Evolutionary conservation across 2,113 vertebrate genomes (phyloP).

Genomic region (Panthera tigris): DNA sequence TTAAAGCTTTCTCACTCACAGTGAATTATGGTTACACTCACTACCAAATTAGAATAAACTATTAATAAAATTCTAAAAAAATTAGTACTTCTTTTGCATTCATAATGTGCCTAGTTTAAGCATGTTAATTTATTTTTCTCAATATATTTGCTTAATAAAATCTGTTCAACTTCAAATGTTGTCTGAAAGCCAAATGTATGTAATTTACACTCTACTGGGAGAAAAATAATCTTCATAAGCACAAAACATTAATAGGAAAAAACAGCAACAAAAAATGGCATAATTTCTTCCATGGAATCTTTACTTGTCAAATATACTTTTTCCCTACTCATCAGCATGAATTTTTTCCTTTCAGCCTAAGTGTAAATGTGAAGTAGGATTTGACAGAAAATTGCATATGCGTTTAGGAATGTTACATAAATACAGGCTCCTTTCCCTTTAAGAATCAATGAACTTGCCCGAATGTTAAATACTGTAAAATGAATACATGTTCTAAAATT

Average conservation of each 20-base stretch:
- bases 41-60: neutral
- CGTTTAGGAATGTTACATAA: slow-evolving; percentile 32
- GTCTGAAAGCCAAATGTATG: neutral
- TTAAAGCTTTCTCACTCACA: slow-evolving; percentile 18
- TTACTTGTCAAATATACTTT: neutral
- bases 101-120: neutral
- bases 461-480: neutral
- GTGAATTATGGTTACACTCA: neutral
- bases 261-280: neutral
- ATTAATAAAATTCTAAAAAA: slow-evolving; percentile 32
- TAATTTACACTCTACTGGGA: neutral
- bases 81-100: neutral
- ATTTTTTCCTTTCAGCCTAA: neutral
- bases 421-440: neutral
- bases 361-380: neutral
- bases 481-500: slow-evolving; percentile 9
- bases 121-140: slow-evolving; percentile 5
- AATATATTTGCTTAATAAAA: slow-evolving; percentile 21
- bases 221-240: neutral
- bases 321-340: neutral
- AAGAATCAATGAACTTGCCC: neutral
- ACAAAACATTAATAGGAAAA: slow-evolving; percentile 12
- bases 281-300: neutral
- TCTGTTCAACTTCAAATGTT: slow-evolving; percentile 4
- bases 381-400: slow-evolving; percentile 10